Percentiles rank a stretch among this genome's conserved stretches.
Evolutionary conservation across 2,888 invertebrate genomes (phyloP).

Genomic region (Chrysodeixis includens): DNA sequence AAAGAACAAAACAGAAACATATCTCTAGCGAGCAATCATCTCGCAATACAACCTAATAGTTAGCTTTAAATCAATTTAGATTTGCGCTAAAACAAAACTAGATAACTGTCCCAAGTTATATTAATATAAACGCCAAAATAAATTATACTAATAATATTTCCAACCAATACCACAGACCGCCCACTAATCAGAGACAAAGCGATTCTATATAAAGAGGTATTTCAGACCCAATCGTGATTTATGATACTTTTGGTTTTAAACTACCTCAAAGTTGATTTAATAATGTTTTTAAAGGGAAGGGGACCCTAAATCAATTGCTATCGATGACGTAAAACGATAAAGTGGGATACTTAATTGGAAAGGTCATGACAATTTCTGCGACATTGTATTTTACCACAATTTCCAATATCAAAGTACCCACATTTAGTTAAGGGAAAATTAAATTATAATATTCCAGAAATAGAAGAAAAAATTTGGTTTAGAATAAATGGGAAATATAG

Average conservation of each 20-base stretch:
- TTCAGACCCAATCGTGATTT: constrained; percentile 37
- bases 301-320: constrained; percentile 25
- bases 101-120: constrained; percentile 3
- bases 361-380: constrained; percentile 4
- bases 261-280: constrained; percentile 36
- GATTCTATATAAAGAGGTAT: constrained; percentile 25
- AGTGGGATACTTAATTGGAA: constrained; percentile 8
- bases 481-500: constrained; percentile 11
- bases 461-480: no score
- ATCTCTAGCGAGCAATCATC: not conserved
- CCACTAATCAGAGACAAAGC: constrained; percentile 42
- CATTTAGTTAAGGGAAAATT: not conserved
- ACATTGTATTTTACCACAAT: not conserved
- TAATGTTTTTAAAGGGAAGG: constrained; percentile 31
- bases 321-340: constrained; percentile 24
- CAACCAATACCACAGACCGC: constrained; percentile 45
- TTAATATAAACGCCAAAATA: constrained; percentile 22
- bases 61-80: not conserved
- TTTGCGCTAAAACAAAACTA: not conserved
- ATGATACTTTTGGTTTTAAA: constrained; percentile 30
- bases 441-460: not conserved
- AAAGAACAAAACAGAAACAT: no score
- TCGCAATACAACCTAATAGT: no score
- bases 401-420: not conserved
- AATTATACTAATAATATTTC: constrained; percentile 24